Percentiles rank a stretch among this genome's conserved stretches.
Conservation (phyloP, 2,113 vertebrate species). For the Ceyx cyanopectus region DNA sequence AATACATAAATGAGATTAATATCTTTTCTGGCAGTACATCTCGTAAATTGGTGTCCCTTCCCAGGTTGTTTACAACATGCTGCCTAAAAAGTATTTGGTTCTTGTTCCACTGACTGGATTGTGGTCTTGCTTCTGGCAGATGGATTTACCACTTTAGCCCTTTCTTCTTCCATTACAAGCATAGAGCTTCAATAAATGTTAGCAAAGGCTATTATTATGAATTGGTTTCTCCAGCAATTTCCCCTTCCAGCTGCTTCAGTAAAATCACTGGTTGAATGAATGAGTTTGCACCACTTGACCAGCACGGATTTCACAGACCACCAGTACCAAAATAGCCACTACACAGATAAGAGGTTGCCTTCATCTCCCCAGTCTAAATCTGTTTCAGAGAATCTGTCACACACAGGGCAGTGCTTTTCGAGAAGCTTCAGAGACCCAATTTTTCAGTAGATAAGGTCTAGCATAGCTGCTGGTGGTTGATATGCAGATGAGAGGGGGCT, state of each 20-base stretch:
- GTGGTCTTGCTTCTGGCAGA: background rate
- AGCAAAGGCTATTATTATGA: background rate
- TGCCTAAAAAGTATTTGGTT: background rate
- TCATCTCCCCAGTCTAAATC: background rate
- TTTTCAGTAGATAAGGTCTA: background rate
- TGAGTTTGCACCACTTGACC: background rate
- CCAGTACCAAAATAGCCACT: fast-evolving
- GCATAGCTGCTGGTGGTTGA: background rate
- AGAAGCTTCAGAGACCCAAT: background rate
- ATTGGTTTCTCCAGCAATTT: background rate
- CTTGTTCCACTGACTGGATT: background rate
- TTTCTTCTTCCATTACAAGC: background rate
- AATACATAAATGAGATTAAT: background rate
- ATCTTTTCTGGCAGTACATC: background rate
- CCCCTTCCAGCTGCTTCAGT: background rate
- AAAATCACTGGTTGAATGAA: background rate
- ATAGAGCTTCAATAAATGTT: background rate
- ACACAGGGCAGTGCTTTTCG: background rate
- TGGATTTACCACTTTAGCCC: background rate
- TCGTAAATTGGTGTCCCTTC: background rate
- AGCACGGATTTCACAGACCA: background rate
- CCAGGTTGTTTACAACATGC: background rate
- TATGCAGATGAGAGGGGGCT: background rate
- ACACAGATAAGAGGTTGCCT: fast-evolving
- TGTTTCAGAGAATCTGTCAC: background rate